Evolutionary conservation across 2,113 vertebrate genomes (phyloP).

Genomic region (Bucco capensis): DNA sequence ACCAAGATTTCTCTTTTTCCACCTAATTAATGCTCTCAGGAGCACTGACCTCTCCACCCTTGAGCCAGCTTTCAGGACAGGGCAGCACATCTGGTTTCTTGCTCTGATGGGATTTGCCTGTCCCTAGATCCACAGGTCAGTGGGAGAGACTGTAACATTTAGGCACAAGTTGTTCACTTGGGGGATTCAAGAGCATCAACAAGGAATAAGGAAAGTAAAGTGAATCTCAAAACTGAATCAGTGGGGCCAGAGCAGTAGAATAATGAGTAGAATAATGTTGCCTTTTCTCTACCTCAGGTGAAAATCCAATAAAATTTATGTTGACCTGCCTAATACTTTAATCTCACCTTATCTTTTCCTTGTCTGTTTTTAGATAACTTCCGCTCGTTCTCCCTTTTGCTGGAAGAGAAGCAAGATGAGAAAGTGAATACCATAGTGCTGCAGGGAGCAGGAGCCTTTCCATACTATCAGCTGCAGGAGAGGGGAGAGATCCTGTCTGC

Average conservation of each 20-base stretch:
- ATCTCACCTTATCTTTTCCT: conserved; percentile 60
- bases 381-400: conserved; percentile 71
- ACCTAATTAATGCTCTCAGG: neutral
- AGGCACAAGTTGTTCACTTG: neutral
- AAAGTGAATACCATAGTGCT: neutral
- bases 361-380: conserved; percentile 58
- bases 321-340: conserved; percentile 40
- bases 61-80: neutral
- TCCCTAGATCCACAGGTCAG: neutral
- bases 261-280: neutral
- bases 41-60: neutral
- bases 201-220: neutral
- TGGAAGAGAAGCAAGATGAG: conserved; percentile 55
- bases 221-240: neutral
- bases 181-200: neutral
- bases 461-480: rapidly evolving
- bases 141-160: neutral
- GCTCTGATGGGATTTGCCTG: neutral
- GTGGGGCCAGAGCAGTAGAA: neutral
- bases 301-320: conserved; percentile 29
- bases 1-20: neutral
- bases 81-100: neutral
- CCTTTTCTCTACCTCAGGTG: neutral
- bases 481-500: rapidly evolving
- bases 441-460: neutral